Base-by-base conservation (phyloP, 53 echinoderm and acorn worm species). In the Arbacia lixula region DNA sequence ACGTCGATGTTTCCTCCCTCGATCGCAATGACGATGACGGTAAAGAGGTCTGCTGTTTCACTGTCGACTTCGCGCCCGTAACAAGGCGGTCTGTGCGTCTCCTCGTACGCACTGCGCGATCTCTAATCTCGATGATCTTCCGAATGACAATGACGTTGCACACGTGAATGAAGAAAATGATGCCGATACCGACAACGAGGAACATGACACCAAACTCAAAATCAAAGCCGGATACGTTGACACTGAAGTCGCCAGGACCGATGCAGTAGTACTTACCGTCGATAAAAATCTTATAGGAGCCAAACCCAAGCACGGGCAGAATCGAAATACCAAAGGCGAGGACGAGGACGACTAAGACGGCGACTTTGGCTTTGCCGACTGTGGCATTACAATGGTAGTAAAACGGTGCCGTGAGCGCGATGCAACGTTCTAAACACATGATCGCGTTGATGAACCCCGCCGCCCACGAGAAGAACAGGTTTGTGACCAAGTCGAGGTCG, bases 391-490 rank as follows among this genome's bases (percentile, higher is more conserved):
- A 68, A 40, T 88, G 85, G 46, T 91, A 91, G 63, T 53, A 60
- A 35, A 88, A 91, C 21, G 91, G 91, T 0, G 88, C 71, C 36
- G 85, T 80, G 34, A 91, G 66, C 6, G 91, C 88, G 2, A 88
- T 20, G 46, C 79, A 85, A 12, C 91, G 72, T 31, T 91, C 91
- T 12, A 85, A 79, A 31, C 84, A 88, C 79, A 91, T 77, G 54
- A 88, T 16, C 22, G 88, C 71, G 81, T 88, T 91, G 29, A 91
- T 65, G 54, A 91, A 79, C 19, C 91, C 91, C 0, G 88, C 84
- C 51, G 79, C 65, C 91, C 88, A 88, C 33, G 88, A 78, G 85
- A 91, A 91, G 32, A 91, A 69, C 6, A 88, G 61, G 33, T 88
- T 88, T 27, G 77, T 85, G 36, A 72, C 43, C 43, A 56, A 65